These are phyloP conservation scores for Micromussa lordhowensis DNA, from an alignment of 92 coral and sea anemone species.

Conservation along the genomic window DNA sequence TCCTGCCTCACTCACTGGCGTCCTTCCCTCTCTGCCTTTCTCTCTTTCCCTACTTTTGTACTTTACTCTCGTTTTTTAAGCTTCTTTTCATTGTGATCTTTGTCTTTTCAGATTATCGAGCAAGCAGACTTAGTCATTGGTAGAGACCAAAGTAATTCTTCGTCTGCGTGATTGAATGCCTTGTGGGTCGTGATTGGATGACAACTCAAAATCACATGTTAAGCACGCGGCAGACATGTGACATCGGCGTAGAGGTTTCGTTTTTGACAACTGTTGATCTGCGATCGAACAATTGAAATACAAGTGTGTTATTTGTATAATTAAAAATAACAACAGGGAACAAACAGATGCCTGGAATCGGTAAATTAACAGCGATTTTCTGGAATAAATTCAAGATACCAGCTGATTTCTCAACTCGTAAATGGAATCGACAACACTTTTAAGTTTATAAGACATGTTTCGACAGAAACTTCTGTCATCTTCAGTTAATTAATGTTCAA, in stretches of 20 bases:
- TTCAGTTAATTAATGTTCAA: too few relatives aligned
- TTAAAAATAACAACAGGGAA: background rate
- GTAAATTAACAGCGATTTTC: too few relatives aligned
- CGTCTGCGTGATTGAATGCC: background rate
- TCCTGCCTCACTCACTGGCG: too few relatives aligned
- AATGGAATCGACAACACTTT: too few relatives aligned
- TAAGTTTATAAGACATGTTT: too few relatives aligned
- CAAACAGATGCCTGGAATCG: background rate
- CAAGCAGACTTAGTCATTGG: conserved; percentile 39
- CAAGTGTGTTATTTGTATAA: background rate
- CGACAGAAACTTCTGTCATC: too few relatives aligned
- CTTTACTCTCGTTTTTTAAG: background rate
- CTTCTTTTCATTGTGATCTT: background rate
- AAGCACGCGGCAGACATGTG: background rate
- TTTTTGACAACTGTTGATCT: background rate
- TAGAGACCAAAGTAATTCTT: conserved; percentile 1
- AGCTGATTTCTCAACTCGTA: too few relatives aligned
- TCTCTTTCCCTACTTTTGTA: too few relatives aligned
- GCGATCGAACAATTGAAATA: too few relatives aligned
- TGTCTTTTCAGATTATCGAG: conserved; percentile 29
- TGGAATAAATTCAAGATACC: too few relatives aligned
- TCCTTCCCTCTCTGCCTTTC: too few relatives aligned
- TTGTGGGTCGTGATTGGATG: background rate
- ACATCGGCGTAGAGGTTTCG: too few relatives aligned
- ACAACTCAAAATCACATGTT: conserved; percentile 3